Base-by-base conservation (phyloP, 2,113 vertebrate genomes). In the Ibidorhyncha struthersii region DNA sequence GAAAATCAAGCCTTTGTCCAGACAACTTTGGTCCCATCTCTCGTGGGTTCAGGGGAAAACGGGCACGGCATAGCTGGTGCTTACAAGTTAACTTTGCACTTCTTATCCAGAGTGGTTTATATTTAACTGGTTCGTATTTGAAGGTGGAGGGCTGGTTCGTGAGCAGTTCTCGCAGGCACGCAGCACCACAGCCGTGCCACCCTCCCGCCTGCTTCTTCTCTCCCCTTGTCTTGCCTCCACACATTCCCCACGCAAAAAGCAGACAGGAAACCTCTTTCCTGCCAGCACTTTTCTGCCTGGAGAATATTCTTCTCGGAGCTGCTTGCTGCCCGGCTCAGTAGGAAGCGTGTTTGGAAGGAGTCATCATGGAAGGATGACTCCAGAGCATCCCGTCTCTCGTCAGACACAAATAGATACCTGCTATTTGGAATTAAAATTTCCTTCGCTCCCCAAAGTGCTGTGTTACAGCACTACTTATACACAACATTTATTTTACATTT, bases 51-150 rank as follows among this genome's bases (percentile, higher is more conserved):
- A 19, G 22, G 22, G 27, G 38, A 3, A 61, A 82, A 58, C 0
- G 6, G 55, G 4, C 36, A 41, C 0, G 2, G 43, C 17, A 9
- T 0, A 23, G 36, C 19, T 32, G 38, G 3, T 43, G 21, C 8
- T 36, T 26, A 8, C 27, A 65, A n/a, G 20, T n/a, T 56, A 4
- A 1, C 49, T 76, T 77, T n/a, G 2, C 25, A 12, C 1, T 47
- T 61, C 1, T 2, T 38, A 3, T 3, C 43, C 63, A 5, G 8
- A 4, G 1, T 2, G 22, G 5, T 29, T 76, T 10, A 0, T 12
- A 4, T 47, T 29, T 30, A 22, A 5, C n/a, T 26, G 45, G 40
- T 55, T 12, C 7, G 8, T 16, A 3, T 6, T 6, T 12, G 20
- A 59, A 47, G 38, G 17, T 18, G 14, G 71, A 96, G n/a, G 29